Evolutionary conservation across 2,113 vertebrate species (phyloP), one percentile per base, ranked within the genome.

Genomic region (Megaceryle maxima): DNA sequence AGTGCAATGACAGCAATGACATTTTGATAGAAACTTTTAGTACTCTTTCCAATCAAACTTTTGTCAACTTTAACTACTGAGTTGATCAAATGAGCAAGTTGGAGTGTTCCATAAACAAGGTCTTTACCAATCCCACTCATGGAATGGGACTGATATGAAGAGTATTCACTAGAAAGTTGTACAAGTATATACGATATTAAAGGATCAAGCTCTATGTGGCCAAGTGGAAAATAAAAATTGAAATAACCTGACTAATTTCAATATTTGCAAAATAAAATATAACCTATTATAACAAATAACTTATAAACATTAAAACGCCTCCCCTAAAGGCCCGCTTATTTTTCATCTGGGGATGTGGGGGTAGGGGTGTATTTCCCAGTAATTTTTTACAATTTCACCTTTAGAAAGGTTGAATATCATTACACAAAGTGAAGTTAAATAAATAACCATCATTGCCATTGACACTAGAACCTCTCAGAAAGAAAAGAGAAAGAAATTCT

Each of bases 281-380:
- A 37, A 46, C 8, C 50, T 56, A 62, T 21, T 33, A 33, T 33
- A 67, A 44, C 4, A 29, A 16, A 20, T 19, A 56, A 33, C 16
- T 56, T 31, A 18, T 56, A 56, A 18, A 56, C 29, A 56, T 75
- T 41, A 5, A 37, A 81, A 53, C 10, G 6, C 9, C 59, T 87
- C 13, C 25, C 7, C 10, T 76, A 90, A 88, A 78, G 44, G 10
- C 10, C 19, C 70, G 12, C 1, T 46, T 55, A n/a, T 9, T 50
- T 46, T 4, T 15, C 14, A 18, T 4, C 8, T 7, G 20, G 15
- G 15, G 1, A 11, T 4, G 5, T 17, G 9, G 6, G 16, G 4
- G 4, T 53, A 37, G 35, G 5, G 4, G 8, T 12, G 6, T 17
- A 6, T 26, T 57, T 33, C 20, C 35, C 46, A 35, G 31, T n/a